Evolutionary conservation across 2,113 vertebrate species (phyloP).

Genomic region (Blennius ocellaris): DNA sequence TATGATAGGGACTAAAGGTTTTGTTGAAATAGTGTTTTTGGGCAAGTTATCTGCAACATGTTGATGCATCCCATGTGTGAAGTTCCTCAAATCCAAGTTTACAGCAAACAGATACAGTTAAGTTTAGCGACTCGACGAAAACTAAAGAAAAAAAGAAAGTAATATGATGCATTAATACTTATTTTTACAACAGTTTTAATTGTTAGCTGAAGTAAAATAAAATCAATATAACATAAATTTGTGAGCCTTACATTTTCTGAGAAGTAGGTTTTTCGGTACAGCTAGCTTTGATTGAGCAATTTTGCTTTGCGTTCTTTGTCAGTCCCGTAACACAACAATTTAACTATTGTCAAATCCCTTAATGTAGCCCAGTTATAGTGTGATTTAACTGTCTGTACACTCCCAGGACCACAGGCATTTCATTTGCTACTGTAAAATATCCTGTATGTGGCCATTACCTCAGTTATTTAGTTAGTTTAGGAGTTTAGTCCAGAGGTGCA

Average conservation of each 20-base stretch:
- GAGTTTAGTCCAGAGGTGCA: constrained; percentile 67
- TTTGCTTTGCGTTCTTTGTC: no score
- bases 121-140: neutral
- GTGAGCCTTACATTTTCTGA: no score
- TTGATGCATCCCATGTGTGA: no score
- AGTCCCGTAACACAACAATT: neutral
- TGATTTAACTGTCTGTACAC: constrained; percentile 17
- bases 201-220: no score
- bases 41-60: no score
- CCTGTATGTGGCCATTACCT: constrained; percentile 56
- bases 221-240: no score
- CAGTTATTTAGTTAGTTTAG: constrained; percentile 70
- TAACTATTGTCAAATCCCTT: neutral
- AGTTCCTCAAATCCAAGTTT: neutral
- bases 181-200: no score
- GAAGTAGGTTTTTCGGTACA: no score
- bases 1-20: no score
- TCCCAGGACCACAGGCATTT: constrained; percentile 31
- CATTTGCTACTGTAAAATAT: constrained; percentile 49
- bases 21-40: no score
- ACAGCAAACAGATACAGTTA: neutral
- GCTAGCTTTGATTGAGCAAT: no score
- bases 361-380: neutral
- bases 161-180: no score
- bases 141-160: neutral